These are phyloP conservation scores for Anguilla rostrata DNA, from an alignment of 2,113 vertebrate genomes.

Conservation along the genomic window DNA sequence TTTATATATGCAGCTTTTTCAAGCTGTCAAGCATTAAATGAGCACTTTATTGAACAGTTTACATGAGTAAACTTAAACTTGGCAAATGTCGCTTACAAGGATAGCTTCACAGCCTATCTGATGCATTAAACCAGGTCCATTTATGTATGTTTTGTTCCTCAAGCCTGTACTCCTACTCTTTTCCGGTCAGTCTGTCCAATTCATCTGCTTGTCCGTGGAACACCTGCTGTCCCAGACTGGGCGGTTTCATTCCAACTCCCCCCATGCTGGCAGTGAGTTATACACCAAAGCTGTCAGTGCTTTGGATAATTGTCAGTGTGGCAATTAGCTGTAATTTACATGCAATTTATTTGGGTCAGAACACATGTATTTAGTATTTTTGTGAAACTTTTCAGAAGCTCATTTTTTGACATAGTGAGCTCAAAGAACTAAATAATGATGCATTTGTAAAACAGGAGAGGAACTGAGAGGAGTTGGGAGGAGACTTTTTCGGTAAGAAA, in stretches of 20 bases:
- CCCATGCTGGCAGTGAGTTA: neutral
- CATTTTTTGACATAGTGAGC: neutral
- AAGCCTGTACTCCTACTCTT: conserved; percentile 33
- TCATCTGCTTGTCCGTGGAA: conserved; percentile 47
- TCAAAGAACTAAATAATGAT: neutral
- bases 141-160: conserved; percentile 36
- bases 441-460: neutral
- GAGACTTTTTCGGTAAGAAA: no score
- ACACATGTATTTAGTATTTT: neutral
- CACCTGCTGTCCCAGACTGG: conserved; percentile 43
- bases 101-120: conserved; percentile 11
- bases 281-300: neutral
- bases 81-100: neutral
- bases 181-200: conserved; percentile 40
- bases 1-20: neutral
- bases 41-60: neutral
- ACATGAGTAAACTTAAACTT: neutral
- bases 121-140: conserved; percentile 18
- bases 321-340: neutral
- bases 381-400: neutral
- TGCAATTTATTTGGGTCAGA: neutral
- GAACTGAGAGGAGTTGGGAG: no score
- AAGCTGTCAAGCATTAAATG: neutral
- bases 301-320: neutral
- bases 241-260: conserved; percentile 11